Evolutionary conservation across 2,888 invertebrate species (phyloP).

Genomic region (Brachypterus glaber): DNA sequence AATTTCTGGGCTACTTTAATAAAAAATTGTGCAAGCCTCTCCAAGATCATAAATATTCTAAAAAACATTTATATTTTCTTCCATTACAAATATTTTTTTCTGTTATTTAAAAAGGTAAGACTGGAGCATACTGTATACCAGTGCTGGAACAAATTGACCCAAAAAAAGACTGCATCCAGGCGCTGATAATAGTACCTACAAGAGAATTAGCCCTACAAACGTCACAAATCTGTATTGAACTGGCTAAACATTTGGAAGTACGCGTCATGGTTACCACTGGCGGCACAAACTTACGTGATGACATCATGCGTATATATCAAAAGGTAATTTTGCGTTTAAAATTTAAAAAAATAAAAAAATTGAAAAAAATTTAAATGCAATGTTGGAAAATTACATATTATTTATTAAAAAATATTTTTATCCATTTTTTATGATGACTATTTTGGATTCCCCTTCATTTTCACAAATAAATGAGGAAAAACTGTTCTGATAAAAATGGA

Average conservation of each 20-base stretch:
- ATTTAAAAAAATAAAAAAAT: too few species aligned
- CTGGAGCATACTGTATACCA: conserved; percentile 98
- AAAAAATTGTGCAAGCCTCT: background rate
- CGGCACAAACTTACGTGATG: conserved; percentile 94
- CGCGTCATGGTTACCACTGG: conserved; percentile 99
- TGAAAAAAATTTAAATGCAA: too few species aligned
- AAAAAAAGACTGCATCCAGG: conserved; percentile 89
- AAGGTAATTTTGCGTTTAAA: too few species aligned
- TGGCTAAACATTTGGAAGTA: conserved; percentile 93
- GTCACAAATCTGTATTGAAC: conserved; percentile 98
- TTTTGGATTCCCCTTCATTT: conserved; percentile 39
- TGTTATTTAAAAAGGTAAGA: conserved; percentile 53
- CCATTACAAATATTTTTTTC: background rate
- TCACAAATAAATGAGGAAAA: conserved; percentile 33
- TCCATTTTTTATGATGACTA: conserved; percentile 29
- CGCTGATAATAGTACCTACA: conserved; percentile 96
- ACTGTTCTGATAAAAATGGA: conserved; percentile 1
- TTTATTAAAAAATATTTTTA: too few species aligned
- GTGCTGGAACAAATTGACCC: conserved; percentile 92
- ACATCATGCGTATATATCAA: conserved; percentile 98
- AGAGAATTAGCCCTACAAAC: conserved; percentile 98
- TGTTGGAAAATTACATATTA: too few species aligned
- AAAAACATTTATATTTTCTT: background rate
- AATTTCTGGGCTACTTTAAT: too few species aligned
- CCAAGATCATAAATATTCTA: background rate